Evolutionary conservation across 2,888 invertebrate genomes (phyloP), one percentile per base, ranked within the genome.

Genomic region (Cheilosia impressa): DNA sequence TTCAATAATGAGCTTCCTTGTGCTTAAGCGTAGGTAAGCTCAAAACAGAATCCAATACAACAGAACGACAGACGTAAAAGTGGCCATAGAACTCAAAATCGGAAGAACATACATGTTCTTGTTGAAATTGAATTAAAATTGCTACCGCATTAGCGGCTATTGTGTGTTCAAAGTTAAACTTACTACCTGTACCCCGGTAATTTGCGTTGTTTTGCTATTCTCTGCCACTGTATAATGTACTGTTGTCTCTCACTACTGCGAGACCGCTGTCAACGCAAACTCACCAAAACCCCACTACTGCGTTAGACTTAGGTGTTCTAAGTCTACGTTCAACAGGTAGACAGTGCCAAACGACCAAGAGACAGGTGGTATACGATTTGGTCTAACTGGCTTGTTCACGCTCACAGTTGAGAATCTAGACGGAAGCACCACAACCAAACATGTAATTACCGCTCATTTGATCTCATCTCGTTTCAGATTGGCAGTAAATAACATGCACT

Each of bases 401-500:
- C 71, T 57, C 38, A 53, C 34, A 53, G 57, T 58, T 60, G 38
- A 66, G 4, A 60, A 4, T 24, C 24, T 65, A 65, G 47, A 71
- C 58, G 65, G 45, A 27, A 57, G 57, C 63, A 43, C 52, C 66
- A 77, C 24, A 55, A 57, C 31, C 62, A 53, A 31, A 10, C 50
- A 17, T 47, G 71, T 85, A 76, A 85, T 85, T 81, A 71, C 60
- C 50, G 27, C 57, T 79, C 31, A 79, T 69, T 73, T 83, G 79
- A 65, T 83, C 68, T 27, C 55, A 80, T 84, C 83, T 79, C 53
- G 71, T 89, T 90, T 55, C 91, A 99, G 99, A 93, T 93, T 99
- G 93, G 99, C 99, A 72, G 97, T 97, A 53, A 98, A 97, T 94
- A 98, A 98, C 93, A 96, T 96, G 94, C 96, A 97, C 91, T 98